Conservation (phyloP, 1,140 invertebrate species). For the Paramacrobiotus metropolitanus region DNA sequence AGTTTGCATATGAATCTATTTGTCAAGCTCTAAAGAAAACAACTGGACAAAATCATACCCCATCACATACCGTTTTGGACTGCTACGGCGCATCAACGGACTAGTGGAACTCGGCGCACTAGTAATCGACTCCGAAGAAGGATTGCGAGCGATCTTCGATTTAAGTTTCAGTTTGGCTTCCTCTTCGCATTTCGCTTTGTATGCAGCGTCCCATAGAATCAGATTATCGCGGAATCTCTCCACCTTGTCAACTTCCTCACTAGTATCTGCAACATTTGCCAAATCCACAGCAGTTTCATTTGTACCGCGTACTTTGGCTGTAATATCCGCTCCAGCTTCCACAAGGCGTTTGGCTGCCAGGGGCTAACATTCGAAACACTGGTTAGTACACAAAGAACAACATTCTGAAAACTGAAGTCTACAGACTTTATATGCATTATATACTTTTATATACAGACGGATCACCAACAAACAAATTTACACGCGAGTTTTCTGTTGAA, state of each 20-base stretch:
- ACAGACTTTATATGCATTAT: no score
- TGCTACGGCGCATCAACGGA: neutral
- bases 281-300: conserved; percentile 1
- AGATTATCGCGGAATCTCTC: neutral
- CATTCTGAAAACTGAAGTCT: no score
- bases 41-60: no score
- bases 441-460: no score
- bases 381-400: no score
- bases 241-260: neutral
- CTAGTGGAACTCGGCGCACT: neutral
- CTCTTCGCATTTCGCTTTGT: neutral
- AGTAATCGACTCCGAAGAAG: neutral
- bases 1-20: no score
- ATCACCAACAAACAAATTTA: no score
- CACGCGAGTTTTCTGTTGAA: no score
- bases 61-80: no score
- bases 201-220: neutral
- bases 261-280: neutral
- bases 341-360: neutral
- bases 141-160: neutral
- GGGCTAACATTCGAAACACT: no score
- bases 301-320: neutral
- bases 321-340: neutral
- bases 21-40: no score
- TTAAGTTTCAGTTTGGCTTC: neutral